Evolutionary conservation across 2,797 vertebrate species (phyloP), one percentile per base, ranked within the genome.

Genomic region (Rhadinocentrus ornatus): DNA sequence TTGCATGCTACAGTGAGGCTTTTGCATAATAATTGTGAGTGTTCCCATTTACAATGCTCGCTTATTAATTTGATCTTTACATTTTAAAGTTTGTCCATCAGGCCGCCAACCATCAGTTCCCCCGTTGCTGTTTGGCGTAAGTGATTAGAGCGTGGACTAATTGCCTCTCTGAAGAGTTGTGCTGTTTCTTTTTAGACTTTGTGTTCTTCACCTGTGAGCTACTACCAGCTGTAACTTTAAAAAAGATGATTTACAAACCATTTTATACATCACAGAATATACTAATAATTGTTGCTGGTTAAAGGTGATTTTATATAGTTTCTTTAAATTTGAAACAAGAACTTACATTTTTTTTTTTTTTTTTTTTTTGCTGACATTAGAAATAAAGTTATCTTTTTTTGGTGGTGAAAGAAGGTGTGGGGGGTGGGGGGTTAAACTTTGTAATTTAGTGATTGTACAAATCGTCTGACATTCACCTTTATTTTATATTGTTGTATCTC

Each of bases 1-100:
- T 93, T 92, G 92, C 92, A 92, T 91, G 86, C 88, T 86, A 83
- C 90, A 86, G 89, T 91, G 88, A 89, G 61, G 83, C 85, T 92
- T 94, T 93, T 93, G 93, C 92, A 93, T 94, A 93, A 93, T 89
- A 94, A 94, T 92, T 62, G 68, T 75, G 89, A 90, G 86, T 69
- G 81, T 87, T 84, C 81, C 83, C 82, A 80, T 93, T 92, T 91
- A 91, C 88, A 90, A 86, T 90, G 83, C 88, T 81, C 62, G 81
- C 89, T 90, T 84, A 89, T 91, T 94, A 90, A 93, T 93, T 88
- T 82, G 81, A 90, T 88, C 89, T 91, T 84, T 86, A 89, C 82
- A 90, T 92, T 92, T 89, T 83, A 84, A 93, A 91, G 85, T 94
- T 92, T 92, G 88, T 89, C 91, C 89, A 91, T 92, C 92, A 88